These are phyloP conservation scores for Zaprionus capensis DNA, from an alignment of 1,140 invertebrate species.

Conservation along the genomic window DNA sequence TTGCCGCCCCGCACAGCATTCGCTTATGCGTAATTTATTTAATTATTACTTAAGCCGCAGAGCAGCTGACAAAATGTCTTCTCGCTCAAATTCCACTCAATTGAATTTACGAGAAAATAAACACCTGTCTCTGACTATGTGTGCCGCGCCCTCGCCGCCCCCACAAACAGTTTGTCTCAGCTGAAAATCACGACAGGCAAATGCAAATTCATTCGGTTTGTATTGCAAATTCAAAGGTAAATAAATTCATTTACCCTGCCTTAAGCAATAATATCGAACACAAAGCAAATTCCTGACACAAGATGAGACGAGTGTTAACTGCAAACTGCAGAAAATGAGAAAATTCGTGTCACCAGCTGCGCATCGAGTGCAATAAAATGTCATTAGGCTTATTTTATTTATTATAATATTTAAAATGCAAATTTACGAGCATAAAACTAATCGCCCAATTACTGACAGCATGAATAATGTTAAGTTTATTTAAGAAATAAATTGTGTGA, in stretches of 20 bases:
- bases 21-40: constrained; percentile 45
- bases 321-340: not conserved
- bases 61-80: constrained; percentile 53
- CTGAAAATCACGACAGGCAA: not conserved
- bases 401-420: constrained; percentile 19
- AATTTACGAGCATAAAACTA: not conserved
- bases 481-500: constrained; percentile 2
- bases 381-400: constrained; percentile 25
- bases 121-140: constrained; percentile 50
- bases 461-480: constrained; percentile 5
- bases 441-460: constrained; percentile 3
- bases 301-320: not conserved
- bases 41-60: constrained; percentile 54
- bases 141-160: not conserved
- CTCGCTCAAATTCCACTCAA: constrained; percentile 43
- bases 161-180: constrained; percentile 1
- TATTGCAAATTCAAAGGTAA: constrained; percentile 46
- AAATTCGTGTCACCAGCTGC: constrained; percentile 24
- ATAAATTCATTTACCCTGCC: constrained; percentile 41
- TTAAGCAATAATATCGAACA: constrained; percentile 5
- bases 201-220: constrained; percentile 36
- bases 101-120: constrained; percentile 62
- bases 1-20: not conserved
- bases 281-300: not conserved
- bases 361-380: constrained; percentile 4